These are phyloP conservation scores for Hippocampus comes DNA, from an alignment of 2,113 vertebrate species.

Conservation along the genomic window DNA sequence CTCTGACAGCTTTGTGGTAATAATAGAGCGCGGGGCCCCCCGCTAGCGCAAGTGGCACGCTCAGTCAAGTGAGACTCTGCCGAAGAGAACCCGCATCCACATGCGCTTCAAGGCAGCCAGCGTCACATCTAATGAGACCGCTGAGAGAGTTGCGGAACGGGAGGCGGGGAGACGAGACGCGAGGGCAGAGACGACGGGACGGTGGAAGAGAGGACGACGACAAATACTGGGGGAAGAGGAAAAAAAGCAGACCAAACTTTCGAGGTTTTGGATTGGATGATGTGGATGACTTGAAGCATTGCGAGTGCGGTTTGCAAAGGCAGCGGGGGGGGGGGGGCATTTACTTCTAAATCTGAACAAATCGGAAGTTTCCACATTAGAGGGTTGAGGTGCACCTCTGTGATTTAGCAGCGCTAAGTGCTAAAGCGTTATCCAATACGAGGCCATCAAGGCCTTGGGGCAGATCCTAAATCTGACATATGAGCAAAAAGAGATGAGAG, in stretches of 20 bases:
- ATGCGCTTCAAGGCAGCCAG: constrained; percentile 38
- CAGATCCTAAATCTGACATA: constrained; percentile 51
- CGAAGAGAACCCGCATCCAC: constrained; percentile 44
- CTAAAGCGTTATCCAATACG: constrained; percentile 56
- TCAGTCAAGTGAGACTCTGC: constrained; percentile 67
- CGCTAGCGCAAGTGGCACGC: constrained; percentile 63
- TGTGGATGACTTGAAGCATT: neutral
- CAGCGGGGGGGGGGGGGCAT: neutral
- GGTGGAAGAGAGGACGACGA: constrained; percentile 20
- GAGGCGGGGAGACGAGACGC: constrained; percentile 40
- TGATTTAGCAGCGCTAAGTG: constrained; percentile 40
- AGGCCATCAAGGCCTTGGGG: constrained; percentile 45
- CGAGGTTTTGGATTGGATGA: constrained; percentile 14
- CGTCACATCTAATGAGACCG: constrained; percentile 65
- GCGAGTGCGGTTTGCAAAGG: neutral
- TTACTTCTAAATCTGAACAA: neutral
- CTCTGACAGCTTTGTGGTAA: constrained; percentile 71
- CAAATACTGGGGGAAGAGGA: constrained; percentile 8
- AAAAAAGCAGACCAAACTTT: constrained; percentile 22
- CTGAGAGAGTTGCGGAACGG: constrained; percentile 51
- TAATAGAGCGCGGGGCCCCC: constrained; percentile 57
- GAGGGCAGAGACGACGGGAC: constrained; percentile 28
- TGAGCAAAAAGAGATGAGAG: constrained; percentile 38
- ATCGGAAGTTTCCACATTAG: neutral
- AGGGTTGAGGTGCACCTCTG: constrained; percentile 30